Conservation (phyloP, 2,113 vertebrate genomes). For the Osmerus mordax region DNA sequence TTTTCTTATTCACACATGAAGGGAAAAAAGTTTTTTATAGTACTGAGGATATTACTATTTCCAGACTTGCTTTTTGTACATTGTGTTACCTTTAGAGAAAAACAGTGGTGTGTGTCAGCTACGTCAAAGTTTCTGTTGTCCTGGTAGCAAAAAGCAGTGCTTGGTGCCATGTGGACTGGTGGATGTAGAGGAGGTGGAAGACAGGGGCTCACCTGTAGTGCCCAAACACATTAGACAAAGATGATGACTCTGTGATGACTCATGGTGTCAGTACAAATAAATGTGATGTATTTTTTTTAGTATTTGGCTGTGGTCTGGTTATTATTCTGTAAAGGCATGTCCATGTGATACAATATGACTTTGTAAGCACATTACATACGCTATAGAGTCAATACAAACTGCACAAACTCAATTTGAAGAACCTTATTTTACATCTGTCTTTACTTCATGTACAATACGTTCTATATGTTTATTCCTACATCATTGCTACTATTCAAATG, state of each 20-base stretch:
- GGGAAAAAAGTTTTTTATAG: slow-evolving; percentile 66
- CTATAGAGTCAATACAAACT: background rate
- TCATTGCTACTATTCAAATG: background rate
- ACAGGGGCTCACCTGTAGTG: slow-evolving; percentile 50
- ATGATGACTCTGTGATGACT: slow-evolving; percentile 62
- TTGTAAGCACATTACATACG: background rate
- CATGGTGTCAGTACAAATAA: slow-evolving; percentile 73
- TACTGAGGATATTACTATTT: slow-evolving; percentile 72
- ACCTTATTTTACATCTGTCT: no score
- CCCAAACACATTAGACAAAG: slow-evolving; percentile 63
- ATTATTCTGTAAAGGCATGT: slow-evolving; percentile 28
- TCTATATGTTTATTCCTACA: no score
- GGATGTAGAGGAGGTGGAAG: slow-evolving; percentile 55
- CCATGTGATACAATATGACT: background rate
- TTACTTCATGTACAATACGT: no score
- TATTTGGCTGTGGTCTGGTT: slow-evolving; percentile 40
- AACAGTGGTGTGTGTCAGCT: slow-evolving; percentile 66
- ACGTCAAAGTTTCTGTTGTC: slow-evolving; percentile 61
- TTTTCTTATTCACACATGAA: slow-evolving; percentile 66
- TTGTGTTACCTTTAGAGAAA: slow-evolving; percentile 76
- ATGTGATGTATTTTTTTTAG: slow-evolving; percentile 81
- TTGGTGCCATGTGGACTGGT: slow-evolving; percentile 55
- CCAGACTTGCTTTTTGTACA: slow-evolving; percentile 77
- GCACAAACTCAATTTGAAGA: no score
- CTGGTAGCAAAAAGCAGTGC: slow-evolving; percentile 60